Conservation (phyloP, 2,888 invertebrate genomes). For the Gymnosoma rotundatum region DNA sequence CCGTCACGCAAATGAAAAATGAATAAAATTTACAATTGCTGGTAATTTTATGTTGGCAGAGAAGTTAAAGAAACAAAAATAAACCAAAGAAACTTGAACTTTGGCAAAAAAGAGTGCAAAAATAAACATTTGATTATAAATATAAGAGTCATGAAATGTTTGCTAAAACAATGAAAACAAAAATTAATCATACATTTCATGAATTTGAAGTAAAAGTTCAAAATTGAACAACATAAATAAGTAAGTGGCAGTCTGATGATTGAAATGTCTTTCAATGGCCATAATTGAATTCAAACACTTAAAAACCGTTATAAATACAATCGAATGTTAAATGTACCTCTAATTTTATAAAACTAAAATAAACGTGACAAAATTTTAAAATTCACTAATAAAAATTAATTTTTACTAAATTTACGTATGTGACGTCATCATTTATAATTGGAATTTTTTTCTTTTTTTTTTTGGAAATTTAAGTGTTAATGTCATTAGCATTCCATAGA, state of each 20-base stretch:
- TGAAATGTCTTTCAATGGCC: not conserved
- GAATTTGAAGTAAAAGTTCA: slow-evolving; percentile 52
- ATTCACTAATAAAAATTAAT: not conserved
- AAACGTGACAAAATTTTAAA: slow-evolving; percentile 53
- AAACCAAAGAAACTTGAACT: slow-evolving; percentile 69
- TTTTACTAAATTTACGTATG: not conserved
- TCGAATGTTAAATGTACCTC: not conserved
- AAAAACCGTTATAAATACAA: slow-evolving; percentile 37
- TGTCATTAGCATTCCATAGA: slow-evolving; percentile 48
- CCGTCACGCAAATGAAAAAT: slow-evolving; percentile 54
- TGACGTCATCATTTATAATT: slow-evolving; percentile 60
- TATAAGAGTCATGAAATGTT: slow-evolving; percentile 57
- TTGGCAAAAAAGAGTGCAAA: slow-evolving; percentile 53
- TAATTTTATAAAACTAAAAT: slow-evolving; percentile 6
- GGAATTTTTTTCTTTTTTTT: not conserved
- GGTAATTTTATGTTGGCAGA: slow-evolving; percentile 40
- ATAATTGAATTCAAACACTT: slow-evolving; percentile 19
- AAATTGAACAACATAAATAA: slow-evolving; percentile 28
- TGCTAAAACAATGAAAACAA: slow-evolving; percentile 6
- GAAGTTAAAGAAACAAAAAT: slow-evolving; percentile 12
- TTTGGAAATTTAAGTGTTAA: slow-evolving; percentile 20
- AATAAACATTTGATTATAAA: slow-evolving; percentile 49
- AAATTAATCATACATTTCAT: slow-evolving; percentile 19
- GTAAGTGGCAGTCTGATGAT: not conserved
- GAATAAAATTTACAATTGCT: slow-evolving; percentile 43